Conservation (phyloP, 2,888 invertebrate genomes). For the Dasysyrphus albostriatus region DNA sequence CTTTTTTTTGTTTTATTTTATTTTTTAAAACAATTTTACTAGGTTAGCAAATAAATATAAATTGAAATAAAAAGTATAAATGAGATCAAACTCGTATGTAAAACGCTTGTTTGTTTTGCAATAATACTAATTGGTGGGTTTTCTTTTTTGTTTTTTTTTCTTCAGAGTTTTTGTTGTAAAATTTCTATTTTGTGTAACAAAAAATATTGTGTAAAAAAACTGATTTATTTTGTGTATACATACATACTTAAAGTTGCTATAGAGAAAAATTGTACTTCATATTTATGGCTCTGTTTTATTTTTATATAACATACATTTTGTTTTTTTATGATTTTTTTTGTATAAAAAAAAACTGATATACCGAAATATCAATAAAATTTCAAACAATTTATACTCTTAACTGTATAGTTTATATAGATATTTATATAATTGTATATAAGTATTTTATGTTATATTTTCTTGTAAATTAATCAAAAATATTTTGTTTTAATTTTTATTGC, state of each 20-base stretch:
- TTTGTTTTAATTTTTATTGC: slow-evolving; percentile 34
- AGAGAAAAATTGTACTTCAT: slow-evolving; percentile 70
- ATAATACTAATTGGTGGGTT: slow-evolving; percentile 76
- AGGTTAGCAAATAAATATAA: slow-evolving; percentile 73
- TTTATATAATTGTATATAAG: slow-evolving; percentile 61
- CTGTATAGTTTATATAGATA: slow-evolving; percentile 56
- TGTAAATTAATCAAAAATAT: slow-evolving; percentile 65
- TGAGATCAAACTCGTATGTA: slow-evolving; percentile 75
- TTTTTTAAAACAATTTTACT: slow-evolving; percentile 69
- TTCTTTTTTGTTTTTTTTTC: slow-evolving; percentile 38
- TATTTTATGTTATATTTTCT: slow-evolving; percentile 53
- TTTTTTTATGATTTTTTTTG: neutral
- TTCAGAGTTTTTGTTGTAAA: slow-evolving; percentile 23
- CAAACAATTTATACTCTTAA: slow-evolving; percentile 41
- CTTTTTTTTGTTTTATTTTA: slow-evolving; percentile 40
- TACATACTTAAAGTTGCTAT: slow-evolving; percentile 26
- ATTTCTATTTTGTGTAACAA: slow-evolving; percentile 41
- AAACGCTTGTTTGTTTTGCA: slow-evolving; percentile 74
- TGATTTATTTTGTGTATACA: slow-evolving; percentile 14
- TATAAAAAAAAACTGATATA: slow-evolving; percentile 14
- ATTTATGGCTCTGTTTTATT: slow-evolving; percentile 74
- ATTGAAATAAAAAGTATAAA: slow-evolving; percentile 76
- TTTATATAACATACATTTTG: slow-evolving; percentile 35
- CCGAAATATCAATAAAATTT: slow-evolving; percentile 26
- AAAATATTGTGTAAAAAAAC: slow-evolving; percentile 36